phyloP scores from a whole-genome alignment of 2,113 vertebrate species.

The Anolis carolinensis region DNA sequence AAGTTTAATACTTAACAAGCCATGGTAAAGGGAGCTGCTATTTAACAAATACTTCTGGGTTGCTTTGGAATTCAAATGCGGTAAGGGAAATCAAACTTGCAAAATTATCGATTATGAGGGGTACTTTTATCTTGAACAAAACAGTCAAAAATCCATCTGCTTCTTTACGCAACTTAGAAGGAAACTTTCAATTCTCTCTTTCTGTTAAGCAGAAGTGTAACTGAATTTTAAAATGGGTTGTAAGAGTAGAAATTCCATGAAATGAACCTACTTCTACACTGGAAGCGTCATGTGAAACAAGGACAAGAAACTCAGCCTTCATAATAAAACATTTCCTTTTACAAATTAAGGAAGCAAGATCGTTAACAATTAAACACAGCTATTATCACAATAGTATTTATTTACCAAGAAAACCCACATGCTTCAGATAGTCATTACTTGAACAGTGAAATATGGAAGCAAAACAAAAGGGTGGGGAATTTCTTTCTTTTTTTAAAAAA shows the following conservation, averaged over 20 bases:
- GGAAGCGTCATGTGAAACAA: constrained; percentile 25
- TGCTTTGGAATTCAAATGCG: neutral
- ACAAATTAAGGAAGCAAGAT: neutral
- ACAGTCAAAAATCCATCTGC: constrained; percentile 11
- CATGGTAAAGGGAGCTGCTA: constrained; percentile 39
- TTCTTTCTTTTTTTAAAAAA: constrained; percentile 38
- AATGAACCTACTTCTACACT: neutral
- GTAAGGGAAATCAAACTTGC: constrained; percentile 59
- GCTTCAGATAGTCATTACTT: constrained; percentile 67
- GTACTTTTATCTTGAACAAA: constrained; percentile 65
- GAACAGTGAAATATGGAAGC: constrained; percentile 60
- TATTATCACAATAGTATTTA: constrained; percentile 67
- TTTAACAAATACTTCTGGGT: constrained; percentile 47
- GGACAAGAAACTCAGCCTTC: constrained; percentile 37
- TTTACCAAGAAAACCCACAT: constrained; percentile 50
- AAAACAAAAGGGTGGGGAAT: constrained; percentile 33
- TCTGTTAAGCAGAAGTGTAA: constrained; percentile 46
- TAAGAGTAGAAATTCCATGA: constrained; percentile 12
- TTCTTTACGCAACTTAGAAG: constrained; percentile 62
- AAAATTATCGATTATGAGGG: constrained; percentile 65
- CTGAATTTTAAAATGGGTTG: constrained; percentile 52
- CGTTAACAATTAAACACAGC: constrained; percentile 59
- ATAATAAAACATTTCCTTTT: constrained; percentile 30
- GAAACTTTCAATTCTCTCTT: constrained; percentile 39
- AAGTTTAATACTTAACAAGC: constrained; percentile 39